Evolutionary conservation across 2,113 vertebrate genomes (phyloP), one percentile per base, ranked within the genome.

Genomic region (Pterophyllum scalare): DNA sequence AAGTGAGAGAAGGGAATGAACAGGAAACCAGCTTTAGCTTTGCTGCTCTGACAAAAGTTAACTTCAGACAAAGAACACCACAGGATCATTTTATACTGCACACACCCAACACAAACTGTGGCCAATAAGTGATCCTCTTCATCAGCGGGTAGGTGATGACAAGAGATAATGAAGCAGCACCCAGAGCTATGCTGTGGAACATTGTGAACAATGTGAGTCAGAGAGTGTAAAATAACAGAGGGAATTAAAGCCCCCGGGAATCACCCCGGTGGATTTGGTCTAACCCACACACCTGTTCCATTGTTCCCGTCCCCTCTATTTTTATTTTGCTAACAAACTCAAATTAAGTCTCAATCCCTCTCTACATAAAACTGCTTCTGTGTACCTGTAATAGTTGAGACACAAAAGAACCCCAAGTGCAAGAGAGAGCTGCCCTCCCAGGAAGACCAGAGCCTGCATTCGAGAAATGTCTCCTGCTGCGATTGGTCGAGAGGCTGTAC

Each of bases 91-190:
- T 49, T 13, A 11, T 3, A 4, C 1, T 4, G 10, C 28, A 46
- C 58, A 92, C 91, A 99, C 98, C 98, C 87, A 99, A 86, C 64
- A 96, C 93, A 15, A 99, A 81, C 87, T 99, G 98, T 74, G 98
- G 97, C 98, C 98, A 99, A 4, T 98, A 98, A 0, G 98, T 99
- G 91, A 99, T 91, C 94, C 98, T 98, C 94, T 99, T 99, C 98
- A 98, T 98, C 82, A 99, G 90, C 0, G 97, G 98, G 67, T 99
- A 99, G 74, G 95, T 97, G 88, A 97, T 38, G 60, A 99, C 97
- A 20, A 99, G 96, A 35, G 94, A 95, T 49, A 99, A 91, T 1
- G 98, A 99, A 6, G 97, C 93, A 59, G 97, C 97, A 86, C 97
- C 98, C 83, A 99, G 95, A 75, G 94, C 64, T 17, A 99, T 97